These are phyloP conservation scores for Acrocephalus kingi DNA, from an alignment of 2,113 vertebrate species.

Conservation along the genomic window DNA sequence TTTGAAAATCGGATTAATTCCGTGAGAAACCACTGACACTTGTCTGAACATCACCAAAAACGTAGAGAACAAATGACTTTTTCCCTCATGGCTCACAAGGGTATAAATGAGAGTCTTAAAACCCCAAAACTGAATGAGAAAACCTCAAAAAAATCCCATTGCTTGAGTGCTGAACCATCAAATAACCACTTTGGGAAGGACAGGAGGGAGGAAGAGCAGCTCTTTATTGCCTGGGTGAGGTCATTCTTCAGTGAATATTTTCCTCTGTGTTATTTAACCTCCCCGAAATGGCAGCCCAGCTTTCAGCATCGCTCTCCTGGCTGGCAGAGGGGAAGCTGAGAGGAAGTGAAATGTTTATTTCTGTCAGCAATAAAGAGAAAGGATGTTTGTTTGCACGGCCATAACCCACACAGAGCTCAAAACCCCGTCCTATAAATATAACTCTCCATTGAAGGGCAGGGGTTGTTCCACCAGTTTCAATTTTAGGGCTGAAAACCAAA, in stretches of 20 bases:
- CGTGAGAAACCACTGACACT: not conserved
- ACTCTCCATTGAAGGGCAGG: not conserved
- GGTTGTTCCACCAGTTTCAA: not conserved
- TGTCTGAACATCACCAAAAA: not conserved
- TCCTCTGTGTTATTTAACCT: not conserved
- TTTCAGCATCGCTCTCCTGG: not conserved
- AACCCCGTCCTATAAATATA: not conserved
- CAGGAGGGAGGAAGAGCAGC: not conserved
- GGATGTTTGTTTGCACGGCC: not conserved
- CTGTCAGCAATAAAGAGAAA: not conserved
- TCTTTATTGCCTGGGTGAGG: not conserved
- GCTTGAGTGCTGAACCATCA: not conserved
- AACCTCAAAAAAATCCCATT: not conserved
- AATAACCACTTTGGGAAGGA: not conserved
- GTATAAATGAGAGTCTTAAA: not conserved
- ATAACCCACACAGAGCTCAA: not conserved
- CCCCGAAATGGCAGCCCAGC: not conserved
- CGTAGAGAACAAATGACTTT: not conserved
- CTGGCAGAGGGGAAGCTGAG: not conserved
- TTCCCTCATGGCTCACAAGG: not conserved
- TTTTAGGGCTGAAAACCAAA: not conserved
- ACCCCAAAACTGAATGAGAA: not conserved
- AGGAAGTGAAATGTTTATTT: not conserved
- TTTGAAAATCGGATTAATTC: not conserved
- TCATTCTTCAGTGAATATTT: not conserved